Evolutionary conservation across 2,113 vertebrate species (phyloP).

Genomic region (Thermophis baileyi): DNA sequence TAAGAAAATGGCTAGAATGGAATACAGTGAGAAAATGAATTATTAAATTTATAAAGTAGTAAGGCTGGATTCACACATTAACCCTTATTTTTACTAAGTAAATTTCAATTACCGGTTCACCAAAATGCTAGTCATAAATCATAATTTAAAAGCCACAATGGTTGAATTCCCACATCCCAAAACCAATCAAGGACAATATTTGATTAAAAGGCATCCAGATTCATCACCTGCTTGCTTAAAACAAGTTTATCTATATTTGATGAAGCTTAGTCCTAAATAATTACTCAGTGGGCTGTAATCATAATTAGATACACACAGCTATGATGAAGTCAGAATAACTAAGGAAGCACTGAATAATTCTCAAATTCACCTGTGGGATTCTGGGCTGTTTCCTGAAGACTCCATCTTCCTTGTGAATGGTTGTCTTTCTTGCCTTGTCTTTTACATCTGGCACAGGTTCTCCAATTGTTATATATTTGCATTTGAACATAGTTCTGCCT

Average conservation of each 20-base stretch:
- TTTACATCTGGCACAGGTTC: not conserved
- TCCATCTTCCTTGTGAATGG: conserved; percentile 37
- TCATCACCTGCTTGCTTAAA: not conserved
- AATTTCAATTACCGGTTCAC: not conserved
- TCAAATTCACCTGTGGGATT: conserved; percentile 45
- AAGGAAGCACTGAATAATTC: not conserved
- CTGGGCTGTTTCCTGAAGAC: not conserved
- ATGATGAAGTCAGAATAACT: not conserved
- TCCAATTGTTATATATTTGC: not conserved
- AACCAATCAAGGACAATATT: not conserved
- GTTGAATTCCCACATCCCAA: not conserved
- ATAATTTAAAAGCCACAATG: not conserved
- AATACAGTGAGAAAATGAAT: not conserved
- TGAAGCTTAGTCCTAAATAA: not conserved
- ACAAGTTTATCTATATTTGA: not conserved
- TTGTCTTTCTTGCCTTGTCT: not conserved
- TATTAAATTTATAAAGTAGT: not conserved
- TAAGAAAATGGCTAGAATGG: not conserved
- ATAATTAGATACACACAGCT: not conserved
- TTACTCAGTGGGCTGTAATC: not conserved
- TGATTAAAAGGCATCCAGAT: not conserved
- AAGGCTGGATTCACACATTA: not conserved
- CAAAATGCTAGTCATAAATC: not conserved
- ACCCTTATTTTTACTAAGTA: not conserved
- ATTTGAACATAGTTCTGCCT: conserved; percentile 20